phyloP scores from a whole-genome alignment of 2,797 vertebrate genomes.

The Neosilurus hyrtlii region DNA sequence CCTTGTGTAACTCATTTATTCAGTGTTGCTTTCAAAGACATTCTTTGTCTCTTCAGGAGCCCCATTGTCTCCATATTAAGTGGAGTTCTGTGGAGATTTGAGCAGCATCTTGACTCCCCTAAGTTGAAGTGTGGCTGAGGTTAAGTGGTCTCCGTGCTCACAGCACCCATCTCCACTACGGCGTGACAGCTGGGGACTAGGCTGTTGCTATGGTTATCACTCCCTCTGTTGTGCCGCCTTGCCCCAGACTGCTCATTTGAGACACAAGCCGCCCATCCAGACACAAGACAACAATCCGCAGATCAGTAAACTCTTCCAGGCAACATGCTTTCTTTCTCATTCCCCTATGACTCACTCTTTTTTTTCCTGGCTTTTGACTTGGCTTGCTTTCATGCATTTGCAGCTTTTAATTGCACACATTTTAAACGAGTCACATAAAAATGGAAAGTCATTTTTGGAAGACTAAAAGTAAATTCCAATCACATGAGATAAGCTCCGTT shows the following conservation, averaged over 20 bases:
- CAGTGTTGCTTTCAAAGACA: slow-evolving; percentile 62
- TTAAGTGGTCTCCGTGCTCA: slow-evolving; percentile 78
- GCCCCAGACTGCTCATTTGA: slow-evolving; percentile 70
- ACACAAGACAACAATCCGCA: slow-evolving; percentile 54
- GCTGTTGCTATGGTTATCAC: slow-evolving; percentile 73
- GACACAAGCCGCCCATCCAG: slow-evolving; percentile 60
- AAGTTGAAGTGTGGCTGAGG: slow-evolving; percentile 78
- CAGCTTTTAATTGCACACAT: slow-evolving; percentile 75
- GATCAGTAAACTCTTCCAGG: slow-evolving; percentile 55
- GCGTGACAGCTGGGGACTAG: slow-evolving; percentile 78
- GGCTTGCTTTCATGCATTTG: slow-evolving; percentile 66
- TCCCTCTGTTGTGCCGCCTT: slow-evolving; percentile 59
- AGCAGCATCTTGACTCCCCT: slow-evolving; percentile 79
- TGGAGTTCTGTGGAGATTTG: slow-evolving; percentile 72
- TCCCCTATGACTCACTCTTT: slow-evolving; percentile 37
- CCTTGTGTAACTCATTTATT: slow-evolving; percentile 54
- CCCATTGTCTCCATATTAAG: slow-evolving; percentile 76
- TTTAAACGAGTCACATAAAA: slow-evolving; percentile 71
- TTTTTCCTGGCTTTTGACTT: slow-evolving; percentile 48
- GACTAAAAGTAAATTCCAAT: slow-evolving; percentile 73
- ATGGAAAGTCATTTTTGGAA: slow-evolving; percentile 77
- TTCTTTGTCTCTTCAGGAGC: slow-evolving; percentile 63
- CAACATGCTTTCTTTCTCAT: slow-evolving; percentile 38
- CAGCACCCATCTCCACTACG: slow-evolving; percentile 75
- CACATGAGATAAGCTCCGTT: slow-evolving; percentile 69